Evolutionary conservation across 2,888 invertebrate genomes (phyloP).

Genomic region (Apomyelois bistriatella): DNA sequence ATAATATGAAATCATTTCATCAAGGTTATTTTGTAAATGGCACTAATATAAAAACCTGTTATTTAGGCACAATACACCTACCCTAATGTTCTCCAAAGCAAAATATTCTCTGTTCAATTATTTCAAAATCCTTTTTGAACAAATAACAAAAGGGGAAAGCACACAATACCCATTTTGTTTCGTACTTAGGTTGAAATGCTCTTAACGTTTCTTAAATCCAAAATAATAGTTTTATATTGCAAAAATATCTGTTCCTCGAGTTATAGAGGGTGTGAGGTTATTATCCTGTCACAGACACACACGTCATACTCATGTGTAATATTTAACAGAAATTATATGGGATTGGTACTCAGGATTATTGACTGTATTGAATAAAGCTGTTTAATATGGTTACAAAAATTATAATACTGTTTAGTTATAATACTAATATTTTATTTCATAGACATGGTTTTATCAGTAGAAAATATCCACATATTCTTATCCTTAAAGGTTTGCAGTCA

Average conservation of each 20-base stretch:
- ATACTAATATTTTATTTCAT: too few species aligned
- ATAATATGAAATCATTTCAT: too few species aligned
- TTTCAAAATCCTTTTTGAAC: constrained; percentile 9
- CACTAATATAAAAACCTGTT: constrained; percentile 20
- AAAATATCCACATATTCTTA: too few species aligned
- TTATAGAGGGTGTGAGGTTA: constrained; percentile 67
- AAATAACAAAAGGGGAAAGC: constrained; percentile 4
- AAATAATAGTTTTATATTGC: constrained; percentile 32
- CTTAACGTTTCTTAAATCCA: constrained; percentile 14
- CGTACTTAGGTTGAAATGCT: constrained; percentile 9
- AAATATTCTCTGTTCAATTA: neutral
- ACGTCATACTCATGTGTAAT: constrained; percentile 45
- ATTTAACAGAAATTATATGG: constrained; percentile 17
- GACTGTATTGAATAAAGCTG: neutral
- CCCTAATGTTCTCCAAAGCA: neutral
- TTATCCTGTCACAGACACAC: constrained; percentile 73
- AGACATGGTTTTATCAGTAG: too few species aligned
- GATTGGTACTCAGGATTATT: neutral
- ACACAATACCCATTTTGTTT: constrained; percentile 10
- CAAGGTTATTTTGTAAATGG: too few species aligned
- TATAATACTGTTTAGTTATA: too few species aligned
- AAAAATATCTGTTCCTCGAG: constrained; percentile 56
- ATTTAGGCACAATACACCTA: constrained; percentile 14
- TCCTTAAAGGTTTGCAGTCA: too few species aligned
- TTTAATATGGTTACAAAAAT: neutral